Conservation (phyloP, 2,888 invertebrate genomes). For the Chalcosyrphus nemorum region DNA sequence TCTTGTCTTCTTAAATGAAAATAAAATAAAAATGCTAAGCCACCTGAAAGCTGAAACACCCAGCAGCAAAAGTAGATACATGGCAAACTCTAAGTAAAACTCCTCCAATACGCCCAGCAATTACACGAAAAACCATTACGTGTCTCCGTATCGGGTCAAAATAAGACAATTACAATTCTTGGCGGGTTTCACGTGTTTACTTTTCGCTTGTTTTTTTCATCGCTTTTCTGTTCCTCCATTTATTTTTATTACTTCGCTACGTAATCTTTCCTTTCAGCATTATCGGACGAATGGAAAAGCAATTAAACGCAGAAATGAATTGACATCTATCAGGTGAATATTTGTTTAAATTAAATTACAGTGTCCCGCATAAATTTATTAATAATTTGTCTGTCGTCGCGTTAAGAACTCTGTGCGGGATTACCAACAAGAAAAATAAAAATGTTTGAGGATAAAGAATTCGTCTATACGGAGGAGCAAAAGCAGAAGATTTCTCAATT, state of each 20-base stretch:
- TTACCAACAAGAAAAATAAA: no score
- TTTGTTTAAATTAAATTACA: constrained; percentile 51
- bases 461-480: constrained; percentile 75
- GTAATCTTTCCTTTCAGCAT: constrained; percentile 14
- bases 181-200: constrained; percentile 37
- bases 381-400: constrained; percentile 23
- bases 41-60: background rate
- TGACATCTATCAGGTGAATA: constrained; percentile 3
- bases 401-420: background rate
- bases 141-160: constrained; percentile 40
- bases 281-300: constrained; percentile 12
- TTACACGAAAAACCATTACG: constrained; percentile 47
- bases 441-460: constrained; percentile 74
- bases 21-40: background rate
- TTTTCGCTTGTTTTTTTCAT: background rate
- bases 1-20: background rate
- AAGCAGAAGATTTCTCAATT: constrained; percentile 76
- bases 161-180: constrained; percentile 61
- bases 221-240: constrained; percentile 2
- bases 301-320: constrained; percentile 39
- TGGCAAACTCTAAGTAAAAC: background rate
- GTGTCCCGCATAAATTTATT: constrained; percentile 30
- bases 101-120: constrained; percentile 12
- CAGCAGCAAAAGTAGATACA: background rate
- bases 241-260: constrained; percentile 16